A percentile compares a stretch with the other conserved stretches of the same genome.
These are phyloP conservation scores for Hippopotamyrus pictus DNA, from an alignment of 2,797 vertebrate genomes.

Conservation along the genomic window DNA sequence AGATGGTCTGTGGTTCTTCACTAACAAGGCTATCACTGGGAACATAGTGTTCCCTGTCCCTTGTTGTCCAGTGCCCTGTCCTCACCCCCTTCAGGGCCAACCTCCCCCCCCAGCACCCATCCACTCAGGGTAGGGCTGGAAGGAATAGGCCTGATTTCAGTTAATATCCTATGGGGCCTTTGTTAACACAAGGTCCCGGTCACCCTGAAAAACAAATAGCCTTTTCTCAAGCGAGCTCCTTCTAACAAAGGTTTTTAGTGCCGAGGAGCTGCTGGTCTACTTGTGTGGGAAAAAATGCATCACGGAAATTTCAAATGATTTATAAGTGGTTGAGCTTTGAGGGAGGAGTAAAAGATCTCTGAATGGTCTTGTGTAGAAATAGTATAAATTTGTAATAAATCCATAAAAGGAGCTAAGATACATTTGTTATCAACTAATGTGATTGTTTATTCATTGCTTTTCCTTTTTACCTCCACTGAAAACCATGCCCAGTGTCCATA, in stretches of 20 bases:
- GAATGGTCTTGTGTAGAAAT: neutral
- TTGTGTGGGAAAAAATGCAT: neutral
- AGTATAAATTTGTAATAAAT: neutral
- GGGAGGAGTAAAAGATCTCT: neutral
- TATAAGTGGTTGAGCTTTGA: neutral
- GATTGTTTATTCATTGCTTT: neutral
- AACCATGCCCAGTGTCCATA: neutral
- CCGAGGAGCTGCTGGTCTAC: neutral
- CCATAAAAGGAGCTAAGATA: neutral
- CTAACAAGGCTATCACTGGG: neutral
- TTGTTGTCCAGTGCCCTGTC: neutral
- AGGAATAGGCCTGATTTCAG: neutral
- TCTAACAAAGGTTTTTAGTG: neutral
- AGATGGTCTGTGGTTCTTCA: neutral
- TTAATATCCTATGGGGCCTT: neutral
- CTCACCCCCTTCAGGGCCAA: neutral
- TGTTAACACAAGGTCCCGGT: neutral
- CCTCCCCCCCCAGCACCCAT: no score
- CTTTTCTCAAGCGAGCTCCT: neutral
- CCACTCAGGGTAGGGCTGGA: neutral
- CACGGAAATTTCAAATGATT: neutral
- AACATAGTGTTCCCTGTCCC: neutral
- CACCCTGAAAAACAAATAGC: constrained; percentile 3
- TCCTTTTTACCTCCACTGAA: neutral
- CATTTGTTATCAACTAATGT: neutral